Evolutionary conservation across 2,797 vertebrate genomes (phyloP).

Genomic region (Etheostoma nigrum): DNA sequence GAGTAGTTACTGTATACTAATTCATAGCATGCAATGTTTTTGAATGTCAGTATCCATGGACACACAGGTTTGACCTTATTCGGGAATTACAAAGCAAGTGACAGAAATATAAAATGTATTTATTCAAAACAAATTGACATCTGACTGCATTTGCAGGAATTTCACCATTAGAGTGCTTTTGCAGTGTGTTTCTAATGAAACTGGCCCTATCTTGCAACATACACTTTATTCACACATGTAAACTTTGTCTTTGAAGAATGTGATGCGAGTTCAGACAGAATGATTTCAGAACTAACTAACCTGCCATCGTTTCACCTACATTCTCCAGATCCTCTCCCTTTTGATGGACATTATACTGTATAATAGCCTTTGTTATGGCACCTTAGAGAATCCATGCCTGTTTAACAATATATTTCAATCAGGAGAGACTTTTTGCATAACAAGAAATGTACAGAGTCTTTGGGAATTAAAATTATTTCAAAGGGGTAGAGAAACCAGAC

Average conservation of each 20-base stretch:
- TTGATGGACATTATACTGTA: not conserved
- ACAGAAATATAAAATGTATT: not conserved
- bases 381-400: too few species aligned
- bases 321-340: not conserved
- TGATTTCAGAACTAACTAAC: slow-evolving; percentile 1
- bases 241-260: not conserved
- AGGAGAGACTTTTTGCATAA: not conserved
- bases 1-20: slow-evolving; percentile 22
- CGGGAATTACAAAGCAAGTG: not conserved
- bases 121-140: not conserved
- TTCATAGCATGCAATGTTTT: slow-evolving; percentile 23
- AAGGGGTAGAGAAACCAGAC: too few species aligned
- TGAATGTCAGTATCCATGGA: slow-evolving; percentile 4
- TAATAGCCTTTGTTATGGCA: not conserved
- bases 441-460: too few species aligned
- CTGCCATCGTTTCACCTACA: not conserved
- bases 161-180: not conserved
- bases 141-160: not conserved
- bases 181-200: not conserved
- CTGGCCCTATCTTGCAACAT: not conserved
- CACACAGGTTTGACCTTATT: not conserved
- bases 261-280: not conserved
- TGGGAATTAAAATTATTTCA: too few species aligned
- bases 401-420: not conserved
- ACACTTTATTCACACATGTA: not conserved